phyloP scores from a whole-genome alignment of 2,113 vertebrate genomes.

The Delphinapterus leucas region DNA sequence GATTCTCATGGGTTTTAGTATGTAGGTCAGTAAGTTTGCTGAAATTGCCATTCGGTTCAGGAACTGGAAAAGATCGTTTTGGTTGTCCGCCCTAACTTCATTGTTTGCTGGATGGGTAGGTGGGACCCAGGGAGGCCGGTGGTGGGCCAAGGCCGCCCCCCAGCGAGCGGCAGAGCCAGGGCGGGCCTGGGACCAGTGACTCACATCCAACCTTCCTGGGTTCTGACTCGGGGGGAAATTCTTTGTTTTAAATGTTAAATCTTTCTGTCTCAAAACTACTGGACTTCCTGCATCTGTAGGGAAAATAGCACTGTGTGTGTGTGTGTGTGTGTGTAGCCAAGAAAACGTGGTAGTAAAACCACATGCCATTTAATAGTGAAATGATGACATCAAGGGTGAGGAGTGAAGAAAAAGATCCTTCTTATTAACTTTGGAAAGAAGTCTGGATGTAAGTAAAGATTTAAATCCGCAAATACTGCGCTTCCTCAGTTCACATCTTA shows the following conservation, averaged over 20 bases:
- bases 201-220: background rate
- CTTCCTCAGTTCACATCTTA: background rate
- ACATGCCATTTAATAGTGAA: background rate
- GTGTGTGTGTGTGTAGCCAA: background rate
- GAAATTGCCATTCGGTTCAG: background rate
- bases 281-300: background rate
- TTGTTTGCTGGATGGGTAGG: background rate
- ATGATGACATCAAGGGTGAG: background rate
- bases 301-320: background rate
- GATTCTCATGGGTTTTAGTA: background rate
- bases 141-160: background rate
- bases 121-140: background rate
- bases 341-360: background rate
- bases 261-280: conserved; percentile 33
- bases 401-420: background rate
- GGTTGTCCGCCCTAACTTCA: background rate
- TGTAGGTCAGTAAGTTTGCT: background rate
- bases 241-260: conserved; percentile 33
- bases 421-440: background rate
- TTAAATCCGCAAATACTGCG: background rate
- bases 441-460: background rate
- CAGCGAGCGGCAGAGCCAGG: background rate
- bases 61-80: background rate
- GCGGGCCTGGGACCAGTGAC: background rate
- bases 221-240: conserved; percentile 6